These are phyloP conservation scores for Pycnomerus fuliginosus DNA, from an alignment of 2,888 invertebrate genomes.

Conservation along the genomic window DNA sequence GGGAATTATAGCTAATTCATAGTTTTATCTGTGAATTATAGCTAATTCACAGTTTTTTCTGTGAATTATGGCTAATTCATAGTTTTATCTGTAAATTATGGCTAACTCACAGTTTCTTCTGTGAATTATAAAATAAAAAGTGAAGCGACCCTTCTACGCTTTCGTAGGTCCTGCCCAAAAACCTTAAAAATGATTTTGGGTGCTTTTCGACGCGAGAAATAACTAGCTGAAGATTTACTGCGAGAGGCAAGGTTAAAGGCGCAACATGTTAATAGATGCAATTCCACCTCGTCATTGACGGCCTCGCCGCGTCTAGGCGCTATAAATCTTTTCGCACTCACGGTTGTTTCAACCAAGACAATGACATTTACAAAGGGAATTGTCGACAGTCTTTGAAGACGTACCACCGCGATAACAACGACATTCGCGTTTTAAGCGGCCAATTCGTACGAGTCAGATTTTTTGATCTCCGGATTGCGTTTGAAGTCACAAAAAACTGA, in stretches of 20 bases:
- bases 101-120: too few species aligned
- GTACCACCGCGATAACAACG: neutral
- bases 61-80: too few species aligned
- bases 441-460: neutral
- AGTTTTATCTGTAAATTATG: too few species aligned
- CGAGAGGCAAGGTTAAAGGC: slow-evolving; percentile 18
- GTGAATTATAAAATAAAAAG: too few species aligned
- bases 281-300: slow-evolving; percentile 22
- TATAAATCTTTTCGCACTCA: slow-evolving; percentile 18
- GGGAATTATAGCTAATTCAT: too few species aligned
- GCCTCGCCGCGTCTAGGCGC: slow-evolving; percentile 22
- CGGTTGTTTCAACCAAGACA: slow-evolving; percentile 16
- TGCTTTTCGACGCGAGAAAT: too few species aligned
- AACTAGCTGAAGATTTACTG: slow-evolving; percentile 8
- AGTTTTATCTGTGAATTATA: too few species aligned
- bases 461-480: neutral
- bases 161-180: too few species aligned
- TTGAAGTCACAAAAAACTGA: slow-evolving; percentile 1
- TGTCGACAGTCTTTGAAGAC: slow-evolving; percentile 10
- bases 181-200: too few species aligned
- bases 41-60: too few species aligned
- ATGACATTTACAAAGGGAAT: slow-evolving; percentile 18
- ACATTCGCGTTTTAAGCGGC: neutral
- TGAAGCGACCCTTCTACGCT: too few species aligned
- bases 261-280: slow-evolving; percentile 22